Base-by-base conservation (phyloP, 2,113 vertebrate genomes). In the Hippolais icterina region DNA sequence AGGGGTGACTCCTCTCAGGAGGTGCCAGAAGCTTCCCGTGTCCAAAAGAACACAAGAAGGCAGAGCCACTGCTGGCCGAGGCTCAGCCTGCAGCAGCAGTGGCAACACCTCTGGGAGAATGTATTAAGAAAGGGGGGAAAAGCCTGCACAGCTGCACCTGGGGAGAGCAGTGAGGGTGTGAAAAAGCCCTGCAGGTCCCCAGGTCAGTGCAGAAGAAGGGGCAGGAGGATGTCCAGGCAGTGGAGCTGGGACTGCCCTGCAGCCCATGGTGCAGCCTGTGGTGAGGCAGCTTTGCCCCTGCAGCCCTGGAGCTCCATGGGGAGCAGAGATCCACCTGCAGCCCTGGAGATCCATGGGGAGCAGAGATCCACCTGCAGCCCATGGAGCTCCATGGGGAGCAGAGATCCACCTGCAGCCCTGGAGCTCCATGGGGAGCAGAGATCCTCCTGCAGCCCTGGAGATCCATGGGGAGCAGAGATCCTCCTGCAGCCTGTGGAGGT, bases 241-340 rank as follows among this genome's bases (percentile, higher is more conserved):
- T 2, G 4, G 33, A 44, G 19, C 24, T 53, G 50, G 42, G 37
- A 24, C 5, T 60, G 5, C n/a, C 29, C 44, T 25, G 71, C 69
- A 47, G 39, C 72, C 64, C 1, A 0, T 12, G 24, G 17, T 31
- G 33, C 19, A 44, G 42, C 28, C n/a, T 1, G 0, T 20, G 39
- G 66, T 11, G 33, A 52, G 46, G 29, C n/a, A 68, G 61, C 39
- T 68, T n/a, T 29, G 7, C 5, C 21, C 35, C 35, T 54, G 28
- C 35, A 50, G 83, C 69, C 63, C 42, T 10, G 23, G 27, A 52
- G 16, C 9, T 9, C 39, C 37, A 7, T 2, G 5, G n/a, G n/a
- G n/a, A n/a, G n/a, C n/a, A n/a, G n/a, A n/a, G n/a, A n/a, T n/a
- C n/a, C n/a, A n/a, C n/a, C n/a, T n/a, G n/a, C n/a, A n/a, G n/a